phyloP scores from a whole-genome alignment of 1,140 invertebrate species.

The Gryllus bimaculatus region DNA sequence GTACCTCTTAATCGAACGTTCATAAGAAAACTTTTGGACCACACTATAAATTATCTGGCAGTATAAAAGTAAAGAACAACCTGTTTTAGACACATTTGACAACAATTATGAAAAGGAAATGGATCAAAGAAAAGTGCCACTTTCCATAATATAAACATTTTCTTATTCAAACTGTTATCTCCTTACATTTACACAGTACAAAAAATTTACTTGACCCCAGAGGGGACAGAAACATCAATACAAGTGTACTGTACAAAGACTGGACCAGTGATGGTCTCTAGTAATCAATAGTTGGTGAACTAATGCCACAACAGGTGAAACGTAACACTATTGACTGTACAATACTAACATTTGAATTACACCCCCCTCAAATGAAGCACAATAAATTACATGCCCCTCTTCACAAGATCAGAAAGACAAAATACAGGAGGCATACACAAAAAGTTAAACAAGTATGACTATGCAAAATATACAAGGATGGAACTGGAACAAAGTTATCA shows the following conservation, averaged over 20 bases:
- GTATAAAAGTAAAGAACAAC: no score
- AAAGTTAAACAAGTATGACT: slow-evolving; percentile 8
- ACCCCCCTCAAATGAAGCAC: slow-evolving; percentile 14
- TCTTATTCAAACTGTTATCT: slow-evolving; percentile 46
- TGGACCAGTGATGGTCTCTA: slow-evolving; percentile 13
- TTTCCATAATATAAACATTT: slow-evolving; percentile 44
- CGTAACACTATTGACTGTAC: slow-evolving; percentile 14
- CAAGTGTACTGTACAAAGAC: slow-evolving; percentile 23
- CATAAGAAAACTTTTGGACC: no score
- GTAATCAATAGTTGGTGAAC: slow-evolving; percentile 14
- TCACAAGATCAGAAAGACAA: slow-evolving; percentile 11
- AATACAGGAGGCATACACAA: slow-evolving; percentile 10
- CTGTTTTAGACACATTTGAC: no score
- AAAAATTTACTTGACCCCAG: slow-evolving; percentile 42
- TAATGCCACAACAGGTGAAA: slow-evolving; percentile 15
- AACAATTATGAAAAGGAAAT: no score
- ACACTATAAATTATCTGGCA: no score
- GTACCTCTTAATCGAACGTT: no score
- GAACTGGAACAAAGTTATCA: slow-evolving; percentile 18
- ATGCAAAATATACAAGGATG: slow-evolving; percentile 17
- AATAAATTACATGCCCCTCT: slow-evolving; percentile 16
- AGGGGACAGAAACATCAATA: slow-evolving; percentile 21
- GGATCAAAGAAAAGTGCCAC: neutral
- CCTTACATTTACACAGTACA: slow-evolving; percentile 50
- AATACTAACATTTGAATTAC: slow-evolving; percentile 13